phyloP scores from a whole-genome alignment of 2,888 invertebrate species.

The Theretra japonica region DNA sequence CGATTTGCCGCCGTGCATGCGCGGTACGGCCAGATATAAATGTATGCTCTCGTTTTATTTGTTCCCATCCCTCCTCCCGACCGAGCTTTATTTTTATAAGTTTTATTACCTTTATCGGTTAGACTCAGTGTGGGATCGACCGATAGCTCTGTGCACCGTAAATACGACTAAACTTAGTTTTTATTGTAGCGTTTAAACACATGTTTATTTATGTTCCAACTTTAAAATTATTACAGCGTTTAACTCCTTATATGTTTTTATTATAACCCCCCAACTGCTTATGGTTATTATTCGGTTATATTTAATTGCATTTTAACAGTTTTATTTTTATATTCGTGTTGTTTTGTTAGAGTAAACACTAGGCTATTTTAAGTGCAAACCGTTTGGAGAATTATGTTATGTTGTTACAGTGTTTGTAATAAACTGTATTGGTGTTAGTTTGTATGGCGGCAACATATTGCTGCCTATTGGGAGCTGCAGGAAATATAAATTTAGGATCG shows the following conservation, averaged over 20 bases:
- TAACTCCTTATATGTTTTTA: conserved; percentile 39
- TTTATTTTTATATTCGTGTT: conserved; percentile 19
- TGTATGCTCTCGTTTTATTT: conserved; percentile 29
- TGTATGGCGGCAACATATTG: conserved; percentile 15
- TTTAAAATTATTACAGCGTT: conserved; percentile 35
- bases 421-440: conserved; percentile 19
- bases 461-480: conserved; percentile 13
- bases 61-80: conserved; percentile 25
- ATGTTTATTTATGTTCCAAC: conserved; percentile 54
- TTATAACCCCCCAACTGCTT: conserved; percentile 31
- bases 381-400: not conserved
- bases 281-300: conserved; percentile 31
- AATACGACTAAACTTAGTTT: conserved; percentile 45
- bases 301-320: conserved; percentile 36
- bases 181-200: conserved; percentile 57
- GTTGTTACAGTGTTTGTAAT: conserved; percentile 23
- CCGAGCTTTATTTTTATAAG: conserved; percentile 53
- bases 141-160: conserved; percentile 38
- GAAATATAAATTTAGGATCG: conserved; percentile 18
- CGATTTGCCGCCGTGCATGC: not conserved
- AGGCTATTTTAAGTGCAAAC: conserved; percentile 2
- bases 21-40: conserved; percentile 10
- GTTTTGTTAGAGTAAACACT: conserved; percentile 19
- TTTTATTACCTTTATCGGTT: conserved; percentile 63
- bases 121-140: conserved; percentile 69